Base-by-base conservation (phyloP, 2,888 invertebrate species). In the Osmoderma eremita region DNA sequence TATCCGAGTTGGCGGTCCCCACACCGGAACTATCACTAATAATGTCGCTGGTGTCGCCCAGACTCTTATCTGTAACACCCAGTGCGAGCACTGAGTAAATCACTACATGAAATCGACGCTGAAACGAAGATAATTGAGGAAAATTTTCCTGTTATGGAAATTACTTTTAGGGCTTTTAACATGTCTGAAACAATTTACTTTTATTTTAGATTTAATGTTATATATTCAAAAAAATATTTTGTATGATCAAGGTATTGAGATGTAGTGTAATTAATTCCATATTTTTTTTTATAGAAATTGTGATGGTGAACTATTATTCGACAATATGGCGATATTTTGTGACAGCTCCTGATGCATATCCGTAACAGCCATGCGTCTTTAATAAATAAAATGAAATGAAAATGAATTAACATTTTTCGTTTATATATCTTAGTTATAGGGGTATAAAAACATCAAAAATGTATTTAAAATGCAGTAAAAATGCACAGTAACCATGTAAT, bases 21-120 rank as follows among this genome's bases (percentile, higher is more conserved):
- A 95, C 94, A 68, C 95, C 95, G 73, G 94, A 94, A 78, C 94
- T 95, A 84, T 95, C 94, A 83, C 94, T 94, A 79, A 94, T 93
- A 80, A 94, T 92, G 86, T 95, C 94, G 84, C 94, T 93, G 73
- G 92, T 90, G 82, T 94, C 94, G 71, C 93, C 93, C 78, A 93
- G 88, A 82, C 93, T 94, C 85, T 95, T 95, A 88, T 95, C 95
- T 95, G 88, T 79, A 85, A 86, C 77, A 78, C 78, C 81, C 79
- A 82, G 80, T 77, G 81, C 81, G 70, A 81, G 80, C 79, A 80
- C 81, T 80, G 80, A 79, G 78, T 74, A 74, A 71, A 73, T 74
- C 70, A 75, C 42, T 65, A 38, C 51, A 64, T 68, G 58, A 67
- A 67, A 67, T 67, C 63, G 30, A 54, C 63, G 48, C 41, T 61